These are phyloP conservation scores for Chionomys nivalis DNA, from an alignment of 2,113 vertebrate genomes.

Conservation along the genomic window DNA sequence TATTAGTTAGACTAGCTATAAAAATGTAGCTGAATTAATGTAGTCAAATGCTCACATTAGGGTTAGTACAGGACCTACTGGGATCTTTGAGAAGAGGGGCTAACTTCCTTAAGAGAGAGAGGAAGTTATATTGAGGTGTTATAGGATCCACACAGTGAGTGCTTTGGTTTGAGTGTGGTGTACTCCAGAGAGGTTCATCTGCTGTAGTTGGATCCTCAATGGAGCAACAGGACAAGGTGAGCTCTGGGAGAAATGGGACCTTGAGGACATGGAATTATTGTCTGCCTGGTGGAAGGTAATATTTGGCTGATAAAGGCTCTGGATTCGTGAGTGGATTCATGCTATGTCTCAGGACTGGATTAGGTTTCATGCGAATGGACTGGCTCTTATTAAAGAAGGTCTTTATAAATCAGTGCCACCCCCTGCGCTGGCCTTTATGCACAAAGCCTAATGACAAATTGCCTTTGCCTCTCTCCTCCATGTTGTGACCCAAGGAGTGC, in stretches of 20 bases:
- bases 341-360: not conserved
- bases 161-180: not conserved
- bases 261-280: not conserved
- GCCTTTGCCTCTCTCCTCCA: not conserved
- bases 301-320: not conserved
- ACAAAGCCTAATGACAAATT: no score
- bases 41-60: not conserved
- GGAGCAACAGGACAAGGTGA: not conserved
- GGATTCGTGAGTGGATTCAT: not conserved
- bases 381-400: not conserved
- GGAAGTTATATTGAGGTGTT: not conserved
- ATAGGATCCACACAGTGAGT: not conserved
- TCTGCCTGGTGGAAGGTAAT: not conserved
- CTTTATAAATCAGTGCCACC: not conserved
- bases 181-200: not conserved
- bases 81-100: not conserved
- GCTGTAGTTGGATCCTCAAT: not conserved
- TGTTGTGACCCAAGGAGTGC: not conserved
- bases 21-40: not conserved
- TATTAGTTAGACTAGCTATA: not conserved
- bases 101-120: not conserved
- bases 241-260: not conserved
- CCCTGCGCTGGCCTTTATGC: not conserved
- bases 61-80: not conserved
- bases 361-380: not conserved